phyloP scores from a whole-genome alignment of 2,113 vertebrate species.

The Rhinopomastus cyanomelas region DNA sequence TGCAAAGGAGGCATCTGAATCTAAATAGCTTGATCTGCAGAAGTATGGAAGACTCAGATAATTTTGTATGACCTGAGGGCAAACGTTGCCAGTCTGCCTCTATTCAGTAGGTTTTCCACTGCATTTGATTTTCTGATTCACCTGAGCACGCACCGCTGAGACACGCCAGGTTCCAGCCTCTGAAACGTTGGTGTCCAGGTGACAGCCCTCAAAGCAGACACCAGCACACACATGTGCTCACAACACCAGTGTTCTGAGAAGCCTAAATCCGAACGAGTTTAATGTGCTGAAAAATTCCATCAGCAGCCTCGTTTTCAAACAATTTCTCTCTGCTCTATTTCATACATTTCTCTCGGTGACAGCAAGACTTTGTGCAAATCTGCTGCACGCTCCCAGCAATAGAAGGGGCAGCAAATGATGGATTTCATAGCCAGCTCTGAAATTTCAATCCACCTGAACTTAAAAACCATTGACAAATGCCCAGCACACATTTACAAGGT shows the following conservation, averaged over 20 bases:
- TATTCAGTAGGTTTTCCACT: neutral
- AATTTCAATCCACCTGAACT: neutral
- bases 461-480: neutral
- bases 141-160: neutral
- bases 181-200: neutral
- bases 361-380: neutral
- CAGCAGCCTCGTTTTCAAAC: neutral
- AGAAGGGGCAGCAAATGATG: neutral
- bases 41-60: neutral
- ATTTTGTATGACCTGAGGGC: neutral
- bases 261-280: neutral
- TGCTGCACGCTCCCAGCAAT: neutral
- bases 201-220: neutral
- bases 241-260: neutral
- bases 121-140: neutral
- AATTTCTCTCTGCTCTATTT: conserved; percentile 17
- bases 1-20: neutral
- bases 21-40: neutral
- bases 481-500: neutral
- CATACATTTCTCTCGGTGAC: neutral
- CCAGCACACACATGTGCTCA: neutral
- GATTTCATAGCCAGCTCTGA: neutral
- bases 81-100: neutral
- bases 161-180: neutral
- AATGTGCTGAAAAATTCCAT: neutral